Conservation (phyloP, 2,797 vertebrate species). For the Novumbra hubbsi region DNA sequence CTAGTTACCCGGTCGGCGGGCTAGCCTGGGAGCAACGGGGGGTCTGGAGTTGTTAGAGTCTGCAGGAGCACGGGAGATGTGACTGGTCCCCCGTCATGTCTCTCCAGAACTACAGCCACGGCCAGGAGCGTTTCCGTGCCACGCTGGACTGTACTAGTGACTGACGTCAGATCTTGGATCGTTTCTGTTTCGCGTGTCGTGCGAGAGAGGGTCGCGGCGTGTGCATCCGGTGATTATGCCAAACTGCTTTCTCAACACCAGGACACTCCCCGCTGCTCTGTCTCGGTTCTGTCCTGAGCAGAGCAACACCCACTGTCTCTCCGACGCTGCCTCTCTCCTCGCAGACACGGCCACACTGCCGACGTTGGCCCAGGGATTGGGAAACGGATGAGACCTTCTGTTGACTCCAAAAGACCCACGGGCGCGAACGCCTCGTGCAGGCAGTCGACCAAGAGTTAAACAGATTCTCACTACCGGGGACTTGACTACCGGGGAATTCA, state of each 20-base stretch:
- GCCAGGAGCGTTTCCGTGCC: slow-evolving; percentile 23
- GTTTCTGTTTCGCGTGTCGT: not conserved
- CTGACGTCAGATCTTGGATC: not conserved
- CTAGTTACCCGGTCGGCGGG: slow-evolving; percentile 5
- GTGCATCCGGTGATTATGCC: not conserved
- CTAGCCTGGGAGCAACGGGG: not conserved
- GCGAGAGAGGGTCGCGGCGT: not conserved
- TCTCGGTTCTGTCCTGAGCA: not conserved
- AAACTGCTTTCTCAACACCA: slow-evolving; percentile 1
- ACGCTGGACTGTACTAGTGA: not conserved
- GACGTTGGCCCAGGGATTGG: not conserved
- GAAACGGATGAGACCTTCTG: slow-evolving; percentile 16
- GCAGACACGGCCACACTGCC: too few relatives aligned
- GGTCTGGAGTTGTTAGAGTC: slow-evolving; percentile 30
- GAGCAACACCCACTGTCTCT: slow-evolving; percentile 16
- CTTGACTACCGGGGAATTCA: too few relatives aligned
- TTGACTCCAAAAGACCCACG: too few relatives aligned
- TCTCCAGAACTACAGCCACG: slow-evolving; percentile 33
- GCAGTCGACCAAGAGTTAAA: not conserved
- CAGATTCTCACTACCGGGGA: not conserved
- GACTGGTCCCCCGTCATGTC: slow-evolving; percentile 46
- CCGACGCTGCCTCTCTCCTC: slow-evolving; percentile 12
- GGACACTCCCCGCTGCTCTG: not conserved
- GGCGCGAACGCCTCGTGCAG: not conserved
- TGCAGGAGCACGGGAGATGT: slow-evolving; percentile 16